These are phyloP conservation scores for Grammomys dolichurus DNA, from an alignment of 2,113 vertebrate genomes.

Conservation along the genomic window DNA sequence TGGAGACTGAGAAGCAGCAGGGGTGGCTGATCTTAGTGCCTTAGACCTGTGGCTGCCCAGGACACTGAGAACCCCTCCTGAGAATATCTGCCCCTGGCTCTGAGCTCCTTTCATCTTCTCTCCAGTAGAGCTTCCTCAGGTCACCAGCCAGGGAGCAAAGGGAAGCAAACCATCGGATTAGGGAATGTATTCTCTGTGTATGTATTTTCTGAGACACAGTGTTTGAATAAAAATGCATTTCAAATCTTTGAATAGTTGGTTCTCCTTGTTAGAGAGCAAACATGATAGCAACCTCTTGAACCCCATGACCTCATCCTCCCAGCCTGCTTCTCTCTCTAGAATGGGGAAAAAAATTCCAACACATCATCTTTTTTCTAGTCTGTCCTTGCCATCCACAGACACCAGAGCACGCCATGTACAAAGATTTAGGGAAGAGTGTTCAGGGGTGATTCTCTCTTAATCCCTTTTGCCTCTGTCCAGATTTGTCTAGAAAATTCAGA, in stretches of 20 bases:
- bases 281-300: background rate
- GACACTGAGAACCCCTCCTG: background rate
- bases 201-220: constrained; percentile 17
- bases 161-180: background rate
- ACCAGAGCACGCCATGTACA: background rate
- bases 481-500: constrained; percentile 17
- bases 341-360: background rate
- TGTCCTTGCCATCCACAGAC: constrained; percentile 28
- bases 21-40: no score
- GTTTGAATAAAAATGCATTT: constrained; percentile 20
- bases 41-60: background rate
- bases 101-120: background rate
- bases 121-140: fast-evolving
- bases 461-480: background rate
- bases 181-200: background rate
- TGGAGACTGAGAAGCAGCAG: background rate
- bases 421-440: constrained; percentile 31
- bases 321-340: background rate
- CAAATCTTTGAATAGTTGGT: background rate
- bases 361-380: background rate
- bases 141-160: background rate
- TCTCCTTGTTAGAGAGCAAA: background rate
- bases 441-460: background rate
- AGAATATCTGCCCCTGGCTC: fast-evolving
- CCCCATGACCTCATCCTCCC: background rate